phyloP scores from a whole-genome alignment of 2,888 invertebrate species.

The Lycaena phlaeas region DNA sequence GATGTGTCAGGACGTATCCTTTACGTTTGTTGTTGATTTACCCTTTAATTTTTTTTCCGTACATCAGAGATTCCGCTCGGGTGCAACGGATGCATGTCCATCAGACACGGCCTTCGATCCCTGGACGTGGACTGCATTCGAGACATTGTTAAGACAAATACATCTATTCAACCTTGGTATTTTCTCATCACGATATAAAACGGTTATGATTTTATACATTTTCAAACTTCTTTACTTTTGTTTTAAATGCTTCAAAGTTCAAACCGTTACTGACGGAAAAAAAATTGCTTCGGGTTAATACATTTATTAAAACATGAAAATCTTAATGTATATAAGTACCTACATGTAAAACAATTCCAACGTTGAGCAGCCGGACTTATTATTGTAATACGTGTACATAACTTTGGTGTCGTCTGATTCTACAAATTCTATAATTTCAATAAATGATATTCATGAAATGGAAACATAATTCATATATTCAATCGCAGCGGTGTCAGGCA shows the following conservation, averaged over 20 bases:
- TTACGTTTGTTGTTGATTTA: conserved; percentile 28
- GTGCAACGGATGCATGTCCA: conserved; percentile 42
- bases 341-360: too few relatives aligned
- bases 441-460: neutral
- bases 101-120: conserved; percentile 44
- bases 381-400: too few relatives aligned
- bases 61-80: conserved; percentile 43
- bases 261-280: too few relatives aligned
- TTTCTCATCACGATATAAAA: neutral
- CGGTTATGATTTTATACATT: too few relatives aligned
- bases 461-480: conserved; percentile 7
- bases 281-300: too few relatives aligned
- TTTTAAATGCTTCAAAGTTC: too few relatives aligned
- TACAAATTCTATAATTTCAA: neutral
- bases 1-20: conserved; percentile 33
- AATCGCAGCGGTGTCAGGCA: neutral
- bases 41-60: conserved; percentile 33
- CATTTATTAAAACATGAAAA: too few relatives aligned
- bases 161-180: conserved; percentile 24
- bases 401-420: too few relatives aligned
- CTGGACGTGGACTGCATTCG: conserved; percentile 47
- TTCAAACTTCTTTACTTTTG: too few relatives aligned
- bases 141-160: conserved; percentile 21
- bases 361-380: too few relatives aligned
- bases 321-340: too few relatives aligned